These are phyloP conservation scores for Carassius gibelio DNA, from an alignment of 2,113 vertebrate genomes.

Conservation along the genomic window DNA sequence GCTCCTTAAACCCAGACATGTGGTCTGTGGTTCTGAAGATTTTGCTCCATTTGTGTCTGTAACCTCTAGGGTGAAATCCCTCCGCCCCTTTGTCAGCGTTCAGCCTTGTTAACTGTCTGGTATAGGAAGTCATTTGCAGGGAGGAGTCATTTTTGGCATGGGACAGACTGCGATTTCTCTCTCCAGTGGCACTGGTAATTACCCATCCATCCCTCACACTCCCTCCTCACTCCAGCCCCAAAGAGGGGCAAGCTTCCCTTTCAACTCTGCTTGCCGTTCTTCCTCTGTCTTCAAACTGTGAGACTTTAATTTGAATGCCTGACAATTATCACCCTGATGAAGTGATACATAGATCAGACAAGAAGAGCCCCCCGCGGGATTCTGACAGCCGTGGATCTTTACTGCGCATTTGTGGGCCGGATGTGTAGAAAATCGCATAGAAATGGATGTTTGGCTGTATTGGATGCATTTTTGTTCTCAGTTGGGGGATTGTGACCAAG, in stretches of 20 bases:
- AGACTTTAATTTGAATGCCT: slow-evolving; percentile 66
- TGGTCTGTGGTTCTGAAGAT: background rate
- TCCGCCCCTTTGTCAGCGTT: too few relatives aligned
- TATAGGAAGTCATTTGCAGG: slow-evolving; percentile 72
- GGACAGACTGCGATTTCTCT: slow-evolving; percentile 69
- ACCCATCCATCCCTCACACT: slow-evolving; percentile 55
- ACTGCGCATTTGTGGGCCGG: slow-evolving; percentile 10
- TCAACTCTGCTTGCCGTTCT: slow-evolving; percentile 51
- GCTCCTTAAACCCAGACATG: too few relatives aligned
- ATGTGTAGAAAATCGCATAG: background rate
- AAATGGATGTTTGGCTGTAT: background rate
- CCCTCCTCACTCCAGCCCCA: slow-evolving; percentile 52
- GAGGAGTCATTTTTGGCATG: slow-evolving; percentile 69
- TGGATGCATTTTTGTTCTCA: background rate
- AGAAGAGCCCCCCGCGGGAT: slow-evolving; percentile 50
- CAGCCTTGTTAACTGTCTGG: slow-evolving; percentile 33
- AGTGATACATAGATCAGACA: slow-evolving; percentile 60
- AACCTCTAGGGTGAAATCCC: too few relatives aligned
- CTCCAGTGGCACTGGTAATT: slow-evolving; percentile 72
- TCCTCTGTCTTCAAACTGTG: slow-evolving; percentile 62
- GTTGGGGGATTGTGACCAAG: background rate
- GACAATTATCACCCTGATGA: slow-evolving; percentile 65
- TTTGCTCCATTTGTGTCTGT: too few relatives aligned
- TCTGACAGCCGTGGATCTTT: slow-evolving; percentile 54
- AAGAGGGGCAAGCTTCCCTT: slow-evolving; percentile 58